Evolutionary conservation across 2,113 vertebrate genomes (phyloP).

Genomic region (Python bivittatus): DNA sequence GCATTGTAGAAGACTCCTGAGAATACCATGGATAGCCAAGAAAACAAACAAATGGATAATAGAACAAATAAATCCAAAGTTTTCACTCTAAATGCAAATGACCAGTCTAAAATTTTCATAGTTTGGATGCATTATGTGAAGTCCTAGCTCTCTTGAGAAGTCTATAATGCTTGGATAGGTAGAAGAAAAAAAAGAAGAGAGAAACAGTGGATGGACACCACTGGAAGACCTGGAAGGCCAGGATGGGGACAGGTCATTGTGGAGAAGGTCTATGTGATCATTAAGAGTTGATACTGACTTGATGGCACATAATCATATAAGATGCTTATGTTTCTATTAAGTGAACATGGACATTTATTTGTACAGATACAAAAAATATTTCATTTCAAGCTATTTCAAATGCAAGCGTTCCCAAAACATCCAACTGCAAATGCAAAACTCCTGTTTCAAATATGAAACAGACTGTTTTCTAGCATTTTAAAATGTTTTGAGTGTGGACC

Average conservation of each 20-base stretch:
- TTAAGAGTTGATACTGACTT: background rate
- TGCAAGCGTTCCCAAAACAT: background rate
- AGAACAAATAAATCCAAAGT: background rate
- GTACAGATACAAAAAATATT: background rate
- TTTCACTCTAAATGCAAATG: background rate
- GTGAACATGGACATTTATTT: background rate
- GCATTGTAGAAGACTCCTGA: background rate
- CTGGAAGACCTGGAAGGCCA: too few relatives aligned
- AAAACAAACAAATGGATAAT: background rate
- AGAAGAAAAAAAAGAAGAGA: too few relatives aligned
- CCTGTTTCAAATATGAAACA: background rate
- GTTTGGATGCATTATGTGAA: too few relatives aligned
- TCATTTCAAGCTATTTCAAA: background rate
- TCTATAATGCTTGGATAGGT: too few relatives aligned
- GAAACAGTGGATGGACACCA: too few relatives aligned
- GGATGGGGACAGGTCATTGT: background rate
- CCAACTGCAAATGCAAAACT: background rate
- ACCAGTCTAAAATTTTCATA: too few relatives aligned
- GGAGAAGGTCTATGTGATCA: background rate
- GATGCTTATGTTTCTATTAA: background rate
- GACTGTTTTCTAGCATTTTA: background rate
- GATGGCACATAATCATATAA: background rate
- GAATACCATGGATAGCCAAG: background rate
- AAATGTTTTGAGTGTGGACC: background rate
- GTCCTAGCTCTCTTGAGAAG: too few relatives aligned